Base-by-base conservation (phyloP, 2,113 vertebrate genomes). In the Alligator sinensis region DNA sequence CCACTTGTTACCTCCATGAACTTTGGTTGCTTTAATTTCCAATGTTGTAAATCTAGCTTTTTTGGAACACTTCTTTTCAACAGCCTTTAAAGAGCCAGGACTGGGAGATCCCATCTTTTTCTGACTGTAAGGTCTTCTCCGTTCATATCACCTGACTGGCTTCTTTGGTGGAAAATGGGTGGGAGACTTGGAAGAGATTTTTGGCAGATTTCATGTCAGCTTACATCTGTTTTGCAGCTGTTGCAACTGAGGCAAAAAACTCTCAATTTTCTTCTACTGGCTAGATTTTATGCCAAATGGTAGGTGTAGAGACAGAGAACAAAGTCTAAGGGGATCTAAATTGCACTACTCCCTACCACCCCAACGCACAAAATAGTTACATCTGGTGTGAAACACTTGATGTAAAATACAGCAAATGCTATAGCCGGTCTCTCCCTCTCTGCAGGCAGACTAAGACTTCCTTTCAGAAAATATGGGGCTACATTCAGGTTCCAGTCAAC, bases 181-280 rank as follows among this genome's bases (percentile, higher is more conserved):
- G 96, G 95, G 88, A 97, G 92, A 93, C 72, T 96, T 96, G 92
- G 95, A 97, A 79, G 62, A 96, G 63, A 87, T 89, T 97, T 97
- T 97, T 98, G 98, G 97, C 97, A 97, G 93, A 95, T 95, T 88
- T 96, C 81, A 92, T 60, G 34, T 96, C 80, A 93, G 91, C 84
- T 92, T 94, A 97, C 98, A 98, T 98, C 97, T 98, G 98, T 96
- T 98, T 86, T 84, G 92, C 98, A 98, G 98, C 97, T 98, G 98
- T 98, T 98, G 95, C 84, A 97, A 97, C 90, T 90, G 94, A 97
- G 83, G 95, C 91, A 97, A 96, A 96, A 34, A 90, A 94, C 93
- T 86, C 84, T 96, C 87, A 60, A 47, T 96, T 97, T 97, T 97
- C 94, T 97, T 97, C 96, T 97, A 77, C 88, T 94, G 96, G 82